Conservation (phyloP, 2,888 invertebrate genomes). For the Invenusta paracnida region DNA sequence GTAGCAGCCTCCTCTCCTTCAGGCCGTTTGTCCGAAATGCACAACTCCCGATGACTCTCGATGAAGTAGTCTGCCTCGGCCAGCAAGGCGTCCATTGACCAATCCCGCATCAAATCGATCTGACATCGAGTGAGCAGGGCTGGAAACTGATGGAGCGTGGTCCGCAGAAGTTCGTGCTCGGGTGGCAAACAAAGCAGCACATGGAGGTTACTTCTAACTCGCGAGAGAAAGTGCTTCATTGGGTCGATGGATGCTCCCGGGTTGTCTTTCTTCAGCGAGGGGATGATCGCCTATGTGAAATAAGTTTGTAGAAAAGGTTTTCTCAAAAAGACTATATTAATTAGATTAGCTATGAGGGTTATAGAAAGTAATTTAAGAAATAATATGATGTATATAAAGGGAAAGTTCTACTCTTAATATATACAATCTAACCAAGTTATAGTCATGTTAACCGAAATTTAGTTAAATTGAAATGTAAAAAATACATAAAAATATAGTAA, state of each 20-base stretch:
- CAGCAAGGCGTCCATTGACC: slow-evolving; percentile 56
- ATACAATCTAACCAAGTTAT: too few species aligned
- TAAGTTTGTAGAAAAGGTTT: too few species aligned
- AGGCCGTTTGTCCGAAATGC: not conserved
- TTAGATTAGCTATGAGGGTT: too few species aligned
- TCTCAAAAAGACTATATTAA: too few species aligned
- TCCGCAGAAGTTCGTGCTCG: slow-evolving; percentile 52
- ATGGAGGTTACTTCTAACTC: slow-evolving; percentile 59
- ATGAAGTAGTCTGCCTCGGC: slow-evolving; percentile 58
- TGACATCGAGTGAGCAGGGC: slow-evolving; percentile 58
- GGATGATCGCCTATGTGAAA: slow-evolving; percentile 48
- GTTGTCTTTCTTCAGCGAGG: slow-evolving; percentile 54
- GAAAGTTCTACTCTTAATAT: too few species aligned
- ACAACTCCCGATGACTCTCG: slow-evolving; percentile 42
- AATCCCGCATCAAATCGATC: slow-evolving; percentile 59
- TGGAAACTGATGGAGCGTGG: slow-evolving; percentile 52
- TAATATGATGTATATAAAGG: too few species aligned
- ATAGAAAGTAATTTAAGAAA: too few species aligned
- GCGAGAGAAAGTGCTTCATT: slow-evolving; percentile 58
- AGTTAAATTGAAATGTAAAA: too few species aligned
- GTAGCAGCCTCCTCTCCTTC: not conserved
- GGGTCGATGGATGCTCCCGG: slow-evolving; percentile 52
- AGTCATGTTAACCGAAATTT: too few species aligned
- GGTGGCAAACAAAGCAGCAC: slow-evolving; percentile 58
- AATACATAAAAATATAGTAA: too few species aligned